phyloP scores from a whole-genome alignment of 1,140 invertebrate species.

The Danaus melanippus region DNA sequence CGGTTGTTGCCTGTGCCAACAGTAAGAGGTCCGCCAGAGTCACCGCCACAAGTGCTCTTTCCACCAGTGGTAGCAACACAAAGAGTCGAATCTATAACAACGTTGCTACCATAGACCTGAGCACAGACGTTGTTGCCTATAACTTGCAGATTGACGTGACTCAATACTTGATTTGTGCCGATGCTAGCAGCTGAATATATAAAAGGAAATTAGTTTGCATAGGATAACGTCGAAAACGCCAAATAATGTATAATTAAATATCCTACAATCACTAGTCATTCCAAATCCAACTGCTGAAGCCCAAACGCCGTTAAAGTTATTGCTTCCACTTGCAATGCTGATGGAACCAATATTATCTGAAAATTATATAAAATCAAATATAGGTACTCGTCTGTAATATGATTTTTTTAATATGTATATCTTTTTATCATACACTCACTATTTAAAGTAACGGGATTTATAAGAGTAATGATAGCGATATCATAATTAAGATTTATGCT shows the following conservation, averaged over 20 bases:
- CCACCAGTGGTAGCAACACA: constrained; percentile 6
- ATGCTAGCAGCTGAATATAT: not conserved
- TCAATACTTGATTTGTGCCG: not conserved
- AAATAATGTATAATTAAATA: not conserved
- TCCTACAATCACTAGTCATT: constrained; percentile 8
- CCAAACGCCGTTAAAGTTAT: constrained; percentile 2
- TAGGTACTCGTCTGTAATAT: no score
- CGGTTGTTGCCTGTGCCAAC: constrained; percentile 1
- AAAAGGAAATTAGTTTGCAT: no score
- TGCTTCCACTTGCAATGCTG: constrained; percentile 6
- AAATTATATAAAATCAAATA: no score
- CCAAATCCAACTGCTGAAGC: constrained; percentile 10
- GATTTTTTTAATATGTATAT: no score
- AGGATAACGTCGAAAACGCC: no score
- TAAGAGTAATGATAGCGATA: constrained; percentile 1
- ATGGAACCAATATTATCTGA: constrained; percentile 10
- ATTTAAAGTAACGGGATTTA: not conserved
- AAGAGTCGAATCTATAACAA: constrained; percentile 2
- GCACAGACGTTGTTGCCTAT: constrained; percentile 12
- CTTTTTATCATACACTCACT: not conserved
- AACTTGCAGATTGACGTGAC: constrained; percentile 12
- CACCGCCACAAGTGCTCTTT: constrained; percentile 5
- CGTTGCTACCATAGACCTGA: constrained; percentile 2
- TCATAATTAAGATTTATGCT: constrained; percentile 1
- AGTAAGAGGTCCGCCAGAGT: constrained; percentile 14